Percentiles rank a stretch among this genome's conserved stretches.
phyloP scores from a whole-genome alignment of 1,140 invertebrate species.

The Neoseiulus cucumeris region DNA sequence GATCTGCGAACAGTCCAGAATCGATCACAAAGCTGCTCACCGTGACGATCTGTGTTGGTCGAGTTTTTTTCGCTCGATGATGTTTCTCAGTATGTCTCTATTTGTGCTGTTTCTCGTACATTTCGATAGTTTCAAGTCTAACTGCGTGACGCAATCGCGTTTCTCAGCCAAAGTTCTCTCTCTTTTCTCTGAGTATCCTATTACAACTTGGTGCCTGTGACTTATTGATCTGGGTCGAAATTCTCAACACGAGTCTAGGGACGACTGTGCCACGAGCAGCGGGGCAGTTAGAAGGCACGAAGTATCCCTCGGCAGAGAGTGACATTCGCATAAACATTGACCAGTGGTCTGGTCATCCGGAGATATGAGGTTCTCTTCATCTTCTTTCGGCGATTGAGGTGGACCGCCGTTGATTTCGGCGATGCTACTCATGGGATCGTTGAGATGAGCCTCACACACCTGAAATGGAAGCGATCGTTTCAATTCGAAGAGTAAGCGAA shows the following conservation, averaged over 20 bases:
- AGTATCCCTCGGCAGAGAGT: not conserved
- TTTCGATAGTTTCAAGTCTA: no score
- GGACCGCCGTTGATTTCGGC: not conserved
- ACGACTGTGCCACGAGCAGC: not conserved
- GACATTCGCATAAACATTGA: not conserved
- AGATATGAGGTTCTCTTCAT: not conserved
- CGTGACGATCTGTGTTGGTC: no score
- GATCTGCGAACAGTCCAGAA: no score
- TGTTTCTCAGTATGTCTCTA: no score
- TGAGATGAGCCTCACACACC: conserved; percentile 1
- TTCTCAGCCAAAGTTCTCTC: no score
- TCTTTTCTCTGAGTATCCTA: no score
- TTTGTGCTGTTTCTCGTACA: no score
- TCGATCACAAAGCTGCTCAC: no score
- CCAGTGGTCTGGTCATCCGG: not conserved
- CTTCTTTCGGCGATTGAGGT: not conserved
- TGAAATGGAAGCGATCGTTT: not conserved
- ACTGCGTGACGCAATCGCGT: no score
- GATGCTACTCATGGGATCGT: not conserved
- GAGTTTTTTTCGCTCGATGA: no score
- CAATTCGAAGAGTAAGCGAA: no score
- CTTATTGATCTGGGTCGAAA: not conserved
- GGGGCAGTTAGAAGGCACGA: conserved; percentile 9
- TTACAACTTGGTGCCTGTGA: not conserved
- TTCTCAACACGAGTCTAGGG: not conserved